Base-by-base conservation (phyloP, 1,140 invertebrate genomes). In the Cotesia glomerata region DNA sequence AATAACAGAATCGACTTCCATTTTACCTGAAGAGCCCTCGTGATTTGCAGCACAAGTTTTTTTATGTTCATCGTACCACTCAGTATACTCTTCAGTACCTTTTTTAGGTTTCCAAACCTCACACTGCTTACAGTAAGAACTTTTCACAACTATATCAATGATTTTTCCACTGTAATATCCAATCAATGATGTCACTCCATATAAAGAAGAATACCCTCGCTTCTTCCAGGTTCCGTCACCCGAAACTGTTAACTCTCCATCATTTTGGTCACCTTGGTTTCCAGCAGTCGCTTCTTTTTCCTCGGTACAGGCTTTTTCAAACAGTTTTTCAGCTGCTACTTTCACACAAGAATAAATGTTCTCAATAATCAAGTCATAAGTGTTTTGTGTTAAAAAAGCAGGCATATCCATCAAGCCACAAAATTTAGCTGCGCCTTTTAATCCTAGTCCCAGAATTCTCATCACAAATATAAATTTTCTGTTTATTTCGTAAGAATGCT, bases 151-250 rank as follows among this genome's bases (percentile, higher is more conserved):
- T 14, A 70, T 70, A 61, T 70, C 68, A 58, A 70, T 61, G 13
- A 70, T 18, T 59, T 70, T 70, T 70, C 54, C 54, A 61, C 35
- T 58, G 51, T 70, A 70, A 34, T 70, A 72, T 72, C 52, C 71
- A 58, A 72, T 72, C 62, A 72, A 72, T 66, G 63, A n/a, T 64
- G 61, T 66, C 63, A 72, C 71, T n/a, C 71, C 62, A 34, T 72
- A 66, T 52, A 66, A 72, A 49, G 71, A 72, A 72, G 7, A 9
- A 52, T 56, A 72, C 32, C 71, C 62, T 65, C 52, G 71, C 62
- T 72, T 72, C 36, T 66, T 72, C 51, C 52, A 72, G 5, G 71
- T 72, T 32, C 71, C 63, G 49, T 72, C 63, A 32, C 71, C 71
- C 13, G 52, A 66, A 13, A 72, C 71, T 5, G 71, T 72, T 65